Evolutionary conservation across 2,113 vertebrate species (phyloP).

Genomic region (Astur gentilis): DNA sequence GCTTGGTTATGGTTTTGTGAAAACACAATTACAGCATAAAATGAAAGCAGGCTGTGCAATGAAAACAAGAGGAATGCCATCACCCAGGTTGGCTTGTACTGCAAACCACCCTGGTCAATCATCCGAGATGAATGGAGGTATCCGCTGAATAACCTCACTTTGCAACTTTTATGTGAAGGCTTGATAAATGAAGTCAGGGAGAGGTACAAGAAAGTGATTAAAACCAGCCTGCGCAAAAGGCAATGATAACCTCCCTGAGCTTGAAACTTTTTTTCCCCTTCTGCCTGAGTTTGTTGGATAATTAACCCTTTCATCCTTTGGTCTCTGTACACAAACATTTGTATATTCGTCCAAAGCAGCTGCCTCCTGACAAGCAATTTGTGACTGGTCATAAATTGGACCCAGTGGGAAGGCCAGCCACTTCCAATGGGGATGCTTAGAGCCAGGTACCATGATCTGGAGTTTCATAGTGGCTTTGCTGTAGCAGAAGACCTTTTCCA

Average conservation of each 20-base stretch:
- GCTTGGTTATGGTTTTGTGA: conserved; percentile 50
- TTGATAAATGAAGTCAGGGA: conserved; percentile 77
- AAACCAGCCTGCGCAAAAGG: conserved; percentile 73
- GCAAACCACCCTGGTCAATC: conserved; percentile 64
- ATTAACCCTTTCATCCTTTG: conserved; percentile 57
- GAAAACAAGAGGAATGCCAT: conserved; percentile 57
- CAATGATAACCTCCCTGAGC: conserved; percentile 64
- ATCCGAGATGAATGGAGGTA: conserved; percentile 69
- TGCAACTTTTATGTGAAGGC: conserved; percentile 75
- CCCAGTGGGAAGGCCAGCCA: background rate
- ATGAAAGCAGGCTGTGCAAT: conserved; percentile 62
- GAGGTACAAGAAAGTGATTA: conserved; percentile 78
- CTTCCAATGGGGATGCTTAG: background rate
- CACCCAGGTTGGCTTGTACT: conserved; percentile 55
- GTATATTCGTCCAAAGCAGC: background rate
- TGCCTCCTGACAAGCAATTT: background rate
- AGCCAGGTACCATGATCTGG: background rate
- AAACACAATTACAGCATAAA: conserved; percentile 36
- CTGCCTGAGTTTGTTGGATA: conserved; percentile 48
- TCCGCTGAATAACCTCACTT: conserved; percentile 73
- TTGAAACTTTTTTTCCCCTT: conserved; percentile 30
- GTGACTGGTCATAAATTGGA: conserved; percentile 14
- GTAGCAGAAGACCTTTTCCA: background rate
- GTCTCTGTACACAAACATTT: conserved; percentile 44
- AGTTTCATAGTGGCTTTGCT: background rate